Percentiles rank a stretch among this genome's conserved stretches.
phyloP scores from a whole-genome alignment of 1,140 invertebrate genomes.

The Cherax quadricarinatus region DNA sequence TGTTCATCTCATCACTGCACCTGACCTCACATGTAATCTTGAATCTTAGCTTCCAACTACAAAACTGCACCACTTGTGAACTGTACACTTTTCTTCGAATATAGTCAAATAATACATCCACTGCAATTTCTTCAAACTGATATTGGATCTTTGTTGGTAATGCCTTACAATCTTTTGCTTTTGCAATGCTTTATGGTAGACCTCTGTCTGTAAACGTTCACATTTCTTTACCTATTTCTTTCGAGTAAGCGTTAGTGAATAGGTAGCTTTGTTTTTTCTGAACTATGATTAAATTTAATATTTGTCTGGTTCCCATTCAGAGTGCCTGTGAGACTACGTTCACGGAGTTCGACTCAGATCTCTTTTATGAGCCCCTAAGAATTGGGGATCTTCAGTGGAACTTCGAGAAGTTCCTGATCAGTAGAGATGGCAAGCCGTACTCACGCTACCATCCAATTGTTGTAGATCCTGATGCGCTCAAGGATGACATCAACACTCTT shows the following conservation, averaged over 20 bases:
- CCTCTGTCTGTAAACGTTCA: too few species aligned
- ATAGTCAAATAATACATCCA: not conserved
- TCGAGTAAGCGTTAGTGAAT: too few species aligned
- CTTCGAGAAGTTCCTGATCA: constrained; percentile 82
- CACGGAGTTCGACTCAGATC: constrained; percentile 43
- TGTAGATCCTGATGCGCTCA: constrained; percentile 73
- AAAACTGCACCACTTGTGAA: too few species aligned
- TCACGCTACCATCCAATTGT: constrained; percentile 75
- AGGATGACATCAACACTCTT: constrained; percentile 74
- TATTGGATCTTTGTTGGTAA: not conserved
- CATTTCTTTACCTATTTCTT: too few species aligned
- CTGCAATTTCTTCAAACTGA: not conserved
- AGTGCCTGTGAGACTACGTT: constrained; percentile 60
- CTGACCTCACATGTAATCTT: too few species aligned
- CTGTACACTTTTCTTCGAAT: too few species aligned
- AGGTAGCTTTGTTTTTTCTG: too few species aligned
- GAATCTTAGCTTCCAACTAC: too few species aligned
- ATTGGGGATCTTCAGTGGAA: constrained; percentile 81
- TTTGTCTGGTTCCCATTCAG: not conserved
- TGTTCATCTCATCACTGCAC: too few species aligned
- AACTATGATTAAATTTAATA: too few species aligned
- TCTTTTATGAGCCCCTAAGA: constrained; percentile 78
- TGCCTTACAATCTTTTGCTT: not conserved
- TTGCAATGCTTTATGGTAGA: too few species aligned
- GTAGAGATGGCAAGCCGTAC: constrained; percentile 76